These are phyloP conservation scores for Malurus leucopterus DNA, from an alignment of 2,797 vertebrate species.

Conservation along the genomic window DNA sequence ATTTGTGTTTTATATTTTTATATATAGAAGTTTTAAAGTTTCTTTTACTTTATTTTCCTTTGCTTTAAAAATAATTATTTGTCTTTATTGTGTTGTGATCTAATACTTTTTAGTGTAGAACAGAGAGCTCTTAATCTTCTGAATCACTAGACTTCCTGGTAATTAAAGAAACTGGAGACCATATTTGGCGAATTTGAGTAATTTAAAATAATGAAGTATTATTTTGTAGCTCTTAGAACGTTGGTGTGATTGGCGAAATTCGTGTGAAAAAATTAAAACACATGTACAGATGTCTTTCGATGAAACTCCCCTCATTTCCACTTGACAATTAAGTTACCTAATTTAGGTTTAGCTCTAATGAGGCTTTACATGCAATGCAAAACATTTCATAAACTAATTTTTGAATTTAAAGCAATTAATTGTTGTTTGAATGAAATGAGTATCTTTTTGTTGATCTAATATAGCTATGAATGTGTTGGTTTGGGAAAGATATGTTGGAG, in stretches of 20 bases:
- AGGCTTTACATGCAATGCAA: background rate
- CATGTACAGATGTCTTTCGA: background rate
- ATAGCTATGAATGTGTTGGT: background rate
- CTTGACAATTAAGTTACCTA: background rate
- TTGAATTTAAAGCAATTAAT: background rate
- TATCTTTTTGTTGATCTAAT: background rate
- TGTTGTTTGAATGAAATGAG: background rate
- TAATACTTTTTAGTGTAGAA: background rate
- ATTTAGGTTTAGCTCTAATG: background rate
- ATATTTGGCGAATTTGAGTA: background rate
- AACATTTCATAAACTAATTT: background rate
- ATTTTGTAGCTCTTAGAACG: background rate
- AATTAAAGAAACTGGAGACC: background rate
- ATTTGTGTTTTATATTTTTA: background rate
- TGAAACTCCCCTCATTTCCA: background rate
- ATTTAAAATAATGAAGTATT: background rate
- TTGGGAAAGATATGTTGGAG: background rate
- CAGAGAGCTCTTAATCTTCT: background rate
- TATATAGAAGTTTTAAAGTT: background rate
- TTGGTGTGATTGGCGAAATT: background rate
- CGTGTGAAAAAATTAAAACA: background rate
- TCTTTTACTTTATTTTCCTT: background rate
- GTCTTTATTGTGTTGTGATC: background rate
- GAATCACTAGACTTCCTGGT: background rate
- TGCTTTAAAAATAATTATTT: background rate